phyloP scores from a whole-genome alignment of 2,113 vertebrate species.

The Chauna torquata region DNA sequence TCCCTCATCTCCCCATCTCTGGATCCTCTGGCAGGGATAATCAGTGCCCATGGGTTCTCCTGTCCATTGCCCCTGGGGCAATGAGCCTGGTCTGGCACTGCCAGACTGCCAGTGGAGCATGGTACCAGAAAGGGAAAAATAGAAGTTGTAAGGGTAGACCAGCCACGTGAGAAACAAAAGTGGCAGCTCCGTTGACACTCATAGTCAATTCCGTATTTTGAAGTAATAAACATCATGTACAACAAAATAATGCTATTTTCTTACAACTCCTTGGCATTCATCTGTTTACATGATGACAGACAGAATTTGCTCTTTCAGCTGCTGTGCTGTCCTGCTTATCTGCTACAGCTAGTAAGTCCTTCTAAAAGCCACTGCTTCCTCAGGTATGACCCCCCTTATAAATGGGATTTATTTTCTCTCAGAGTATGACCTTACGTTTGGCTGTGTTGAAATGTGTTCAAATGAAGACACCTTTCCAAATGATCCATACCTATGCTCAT shows the following conservation, averaged over 20 bases:
- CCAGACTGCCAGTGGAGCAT: fast-evolving
- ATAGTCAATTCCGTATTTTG: not conserved
- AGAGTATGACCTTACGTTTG: not conserved
- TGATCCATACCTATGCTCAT: not conserved
- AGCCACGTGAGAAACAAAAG: not conserved
- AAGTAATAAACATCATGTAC: not conserved
- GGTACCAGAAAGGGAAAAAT: not conserved
- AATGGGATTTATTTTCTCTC: slow-evolving; percentile 9
- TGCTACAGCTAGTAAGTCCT: not conserved
- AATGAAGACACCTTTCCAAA: not conserved
- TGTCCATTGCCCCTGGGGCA: not conserved
- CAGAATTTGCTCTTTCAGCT: not conserved
- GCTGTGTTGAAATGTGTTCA: not conserved
- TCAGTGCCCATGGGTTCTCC: not conserved
- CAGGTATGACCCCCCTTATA: not conserved
- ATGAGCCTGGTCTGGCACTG: not conserved
- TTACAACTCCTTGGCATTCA: not conserved
- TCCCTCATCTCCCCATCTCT: not conserved
- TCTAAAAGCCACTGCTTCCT: not conserved
- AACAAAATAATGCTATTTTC: not conserved
- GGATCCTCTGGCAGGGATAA: not conserved
- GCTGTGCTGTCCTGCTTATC: not conserved
- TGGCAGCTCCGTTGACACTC: not conserved
- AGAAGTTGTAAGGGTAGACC: not conserved
- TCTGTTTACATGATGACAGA: not conserved